phyloP scores from a whole-genome alignment of 1,140 invertebrate genomes.

The Bactericera cockerelli region DNA sequence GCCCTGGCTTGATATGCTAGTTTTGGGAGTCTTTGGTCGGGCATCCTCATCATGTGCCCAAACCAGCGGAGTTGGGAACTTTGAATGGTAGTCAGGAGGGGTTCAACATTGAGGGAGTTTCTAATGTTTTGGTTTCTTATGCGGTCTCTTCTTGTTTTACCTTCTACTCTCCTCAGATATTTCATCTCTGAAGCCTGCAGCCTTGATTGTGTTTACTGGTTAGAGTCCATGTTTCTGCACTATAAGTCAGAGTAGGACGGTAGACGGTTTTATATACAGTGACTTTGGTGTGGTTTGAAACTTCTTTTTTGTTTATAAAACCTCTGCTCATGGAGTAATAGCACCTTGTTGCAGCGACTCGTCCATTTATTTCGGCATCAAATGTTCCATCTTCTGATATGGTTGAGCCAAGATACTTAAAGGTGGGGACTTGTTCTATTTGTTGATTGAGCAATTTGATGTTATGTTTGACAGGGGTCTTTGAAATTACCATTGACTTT shows the following conservation, averaged over 20 bases:
- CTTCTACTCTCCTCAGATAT: not conserved
- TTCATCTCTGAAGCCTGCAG: slow-evolving; percentile 5
- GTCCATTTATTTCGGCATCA: slow-evolving; percentile 3
- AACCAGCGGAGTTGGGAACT: not conserved
- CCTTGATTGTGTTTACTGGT: not conserved
- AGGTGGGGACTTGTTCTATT: not conserved
- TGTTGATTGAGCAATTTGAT: not conserved
- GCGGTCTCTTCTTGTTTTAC: slow-evolving; percentile 10
- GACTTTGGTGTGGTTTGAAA: not conserved
- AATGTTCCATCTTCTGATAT: not conserved
- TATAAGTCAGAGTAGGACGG: not conserved
- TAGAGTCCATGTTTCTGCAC: not conserved
- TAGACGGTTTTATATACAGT: not conserved
- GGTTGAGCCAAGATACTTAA: not conserved
- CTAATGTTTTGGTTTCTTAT: slow-evolving; percentile 4
- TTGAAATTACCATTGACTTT: not conserved
- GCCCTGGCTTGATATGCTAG: not conserved
- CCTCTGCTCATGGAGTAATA: not conserved
- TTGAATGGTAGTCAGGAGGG: not conserved
- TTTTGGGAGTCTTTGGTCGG: not conserved
- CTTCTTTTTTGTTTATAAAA: not conserved
- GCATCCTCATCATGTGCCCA: slow-evolving; percentile 2
- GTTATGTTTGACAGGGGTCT: not conserved
- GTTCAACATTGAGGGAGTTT: not conserved
- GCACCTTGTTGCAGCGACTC: not conserved